Evolutionary conservation across 2,113 vertebrate species (phyloP).

Genomic region (Spheniscus mendiculus): DNA sequence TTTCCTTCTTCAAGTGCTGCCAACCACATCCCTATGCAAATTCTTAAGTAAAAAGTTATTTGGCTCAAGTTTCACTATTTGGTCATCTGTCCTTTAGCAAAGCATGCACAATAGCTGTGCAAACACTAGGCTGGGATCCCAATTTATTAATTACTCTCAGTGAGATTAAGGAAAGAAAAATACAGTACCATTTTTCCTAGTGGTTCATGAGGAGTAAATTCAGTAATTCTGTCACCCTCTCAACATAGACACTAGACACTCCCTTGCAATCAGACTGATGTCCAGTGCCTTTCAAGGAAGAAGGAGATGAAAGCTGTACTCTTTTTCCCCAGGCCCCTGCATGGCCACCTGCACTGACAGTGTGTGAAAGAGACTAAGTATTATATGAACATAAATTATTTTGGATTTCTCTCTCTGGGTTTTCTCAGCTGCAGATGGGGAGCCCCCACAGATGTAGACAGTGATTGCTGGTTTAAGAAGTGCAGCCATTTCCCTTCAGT

Average conservation of each 20-base stretch:
- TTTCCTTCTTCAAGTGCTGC: not conserved
- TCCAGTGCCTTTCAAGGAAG: not conserved
- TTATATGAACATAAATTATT: not conserved
- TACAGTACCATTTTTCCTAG: not conserved
- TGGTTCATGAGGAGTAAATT: not conserved
- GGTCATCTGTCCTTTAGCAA: not conserved
- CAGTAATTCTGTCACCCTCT: not conserved
- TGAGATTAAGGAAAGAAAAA: constrained; percentile 1
- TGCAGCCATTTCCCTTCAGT: not conserved
- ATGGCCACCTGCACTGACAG: not conserved
- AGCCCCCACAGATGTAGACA: not conserved
- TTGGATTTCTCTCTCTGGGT: not conserved
- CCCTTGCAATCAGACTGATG: not conserved
- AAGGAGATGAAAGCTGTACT: not conserved
- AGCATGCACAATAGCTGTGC: not conserved
- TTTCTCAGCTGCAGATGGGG: not conserved
- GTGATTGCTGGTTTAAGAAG: not conserved
- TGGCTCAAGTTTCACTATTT: not conserved
- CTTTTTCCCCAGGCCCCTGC: not conserved
- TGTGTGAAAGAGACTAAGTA: not conserved
- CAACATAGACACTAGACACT: not conserved
- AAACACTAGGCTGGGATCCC: not conserved
- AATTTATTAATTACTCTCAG: constrained; percentile 18
- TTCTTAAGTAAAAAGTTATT: not conserved
- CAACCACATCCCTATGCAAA: not conserved